Conservation (phyloP, 2,797 vertebrate genomes). For the Scarus forsteni region DNA sequence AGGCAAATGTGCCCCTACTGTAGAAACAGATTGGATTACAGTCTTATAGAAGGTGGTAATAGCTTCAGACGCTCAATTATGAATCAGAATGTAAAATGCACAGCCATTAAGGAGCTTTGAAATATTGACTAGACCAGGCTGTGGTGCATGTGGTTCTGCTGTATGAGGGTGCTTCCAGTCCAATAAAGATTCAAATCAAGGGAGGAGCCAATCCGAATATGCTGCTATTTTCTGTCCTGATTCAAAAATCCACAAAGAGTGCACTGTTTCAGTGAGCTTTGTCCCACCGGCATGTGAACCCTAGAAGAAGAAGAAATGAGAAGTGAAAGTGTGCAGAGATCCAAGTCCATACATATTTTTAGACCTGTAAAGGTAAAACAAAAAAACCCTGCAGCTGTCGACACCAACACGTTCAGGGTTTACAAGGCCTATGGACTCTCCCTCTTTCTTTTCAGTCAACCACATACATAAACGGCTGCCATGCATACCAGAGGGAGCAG, state of each 20-base stretch:
- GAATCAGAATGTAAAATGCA: conserved; percentile 50
- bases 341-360: neutral
- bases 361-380: neutral
- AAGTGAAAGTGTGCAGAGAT: conserved; percentile 1
- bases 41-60: conserved; percentile 19
- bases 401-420: conserved; percentile 5
- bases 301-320: conserved; percentile 19
- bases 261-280: neutral
- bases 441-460: conserved; percentile 11
- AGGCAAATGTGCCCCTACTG: conserved; percentile 16
- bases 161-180: conserved; percentile 4
- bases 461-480: neutral
- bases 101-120: conserved; percentile 49
- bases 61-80: conserved; percentile 26
- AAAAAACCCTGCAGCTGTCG: conserved; percentile 11
- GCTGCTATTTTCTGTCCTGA: neutral
- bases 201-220: neutral
- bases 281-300: conserved; percentile 12
- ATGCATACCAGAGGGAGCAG: conserved; percentile 31
- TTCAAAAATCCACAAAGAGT: neutral
- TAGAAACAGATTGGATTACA: conserved; percentile 16
- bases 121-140: conserved; percentile 36
- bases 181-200: conserved; percentile 11
- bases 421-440: conserved; percentile 1
- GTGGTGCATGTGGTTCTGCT: conserved; percentile 12